These are phyloP conservation scores for Lithosia quadra DNA, from an alignment of 2,888 invertebrate species.

Conservation along the genomic window DNA sequence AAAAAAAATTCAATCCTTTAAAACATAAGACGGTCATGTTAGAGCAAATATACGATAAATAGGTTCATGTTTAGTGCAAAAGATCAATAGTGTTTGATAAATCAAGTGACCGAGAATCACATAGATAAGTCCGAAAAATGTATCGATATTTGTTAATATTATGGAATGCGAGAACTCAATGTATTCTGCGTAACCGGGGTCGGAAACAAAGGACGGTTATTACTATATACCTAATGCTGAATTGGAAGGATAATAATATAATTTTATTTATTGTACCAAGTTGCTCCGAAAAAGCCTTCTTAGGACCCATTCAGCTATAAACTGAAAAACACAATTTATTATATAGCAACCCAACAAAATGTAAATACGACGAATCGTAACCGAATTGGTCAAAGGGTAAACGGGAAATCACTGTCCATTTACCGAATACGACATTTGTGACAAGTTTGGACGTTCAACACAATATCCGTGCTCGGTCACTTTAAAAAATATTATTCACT, in stretches of 20 bases:
- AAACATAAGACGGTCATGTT: no score
- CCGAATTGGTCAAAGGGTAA: slow-evolving; percentile 75
- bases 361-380: slow-evolving; percentile 67
- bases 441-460: slow-evolving; percentile 56
- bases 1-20: no score
- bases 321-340: slow-evolving; percentile 61
- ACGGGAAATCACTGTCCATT: slow-evolving; percentile 72
- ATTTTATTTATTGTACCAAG: background rate
- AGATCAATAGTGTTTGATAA: no score
- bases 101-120: background rate
- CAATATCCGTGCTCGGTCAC: slow-evolving; percentile 22
- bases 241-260: background rate
- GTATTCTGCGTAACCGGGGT: background rate
- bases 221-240: background rate
- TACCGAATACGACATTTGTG: slow-evolving; percentile 65
- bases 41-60: no score
- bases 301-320: slow-evolving; percentile 52
- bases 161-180: background rate
- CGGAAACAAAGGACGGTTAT: background rate
- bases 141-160: no score
- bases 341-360: slow-evolving; percentile 59
- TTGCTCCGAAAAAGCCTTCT: slow-evolving; percentile 16
- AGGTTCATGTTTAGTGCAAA: no score
- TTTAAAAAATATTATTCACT: slow-evolving; percentile 34
- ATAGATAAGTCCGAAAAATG: background rate